These are phyloP conservation scores for Alosa sapidissima DNA, from an alignment of 2,797 vertebrate species.

Conservation along the genomic window DNA sequence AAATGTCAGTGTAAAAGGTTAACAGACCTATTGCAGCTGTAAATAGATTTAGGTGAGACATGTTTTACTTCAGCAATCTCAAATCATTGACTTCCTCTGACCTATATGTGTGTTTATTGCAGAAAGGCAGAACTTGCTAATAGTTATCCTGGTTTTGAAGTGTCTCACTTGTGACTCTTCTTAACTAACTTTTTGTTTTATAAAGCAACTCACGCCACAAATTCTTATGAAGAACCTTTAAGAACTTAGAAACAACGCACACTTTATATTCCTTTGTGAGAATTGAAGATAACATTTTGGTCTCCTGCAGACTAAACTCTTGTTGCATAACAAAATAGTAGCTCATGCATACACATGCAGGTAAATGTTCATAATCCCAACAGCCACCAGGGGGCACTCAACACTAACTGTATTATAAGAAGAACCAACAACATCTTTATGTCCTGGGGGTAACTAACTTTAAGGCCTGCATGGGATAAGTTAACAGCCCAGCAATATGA, in stretches of 20 bases:
- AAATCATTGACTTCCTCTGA: neutral
- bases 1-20: neutral
- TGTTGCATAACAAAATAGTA: neutral
- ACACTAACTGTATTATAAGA: neutral
- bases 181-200: too few species aligned
- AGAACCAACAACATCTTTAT: neutral
- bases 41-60: neutral
- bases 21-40: neutral
- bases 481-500: neutral
- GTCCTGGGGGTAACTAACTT: neutral
- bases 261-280: too few species aligned
- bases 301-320: neutral
- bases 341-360: neutral
- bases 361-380: neutral
- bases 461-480: neutral
- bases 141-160: neutral
- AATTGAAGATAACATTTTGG: too few species aligned
- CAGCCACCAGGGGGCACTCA: conserved; percentile 41
- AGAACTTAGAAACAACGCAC: too few species aligned
- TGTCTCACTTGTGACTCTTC: neutral
- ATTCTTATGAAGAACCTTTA: too few species aligned
- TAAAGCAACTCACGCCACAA: too few species aligned
- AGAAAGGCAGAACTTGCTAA: neutral
- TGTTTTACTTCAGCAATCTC: neutral
- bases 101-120: neutral